phyloP scores from a whole-genome alignment of 1,140 invertebrate species.

The Trichonephila clavata region DNA sequence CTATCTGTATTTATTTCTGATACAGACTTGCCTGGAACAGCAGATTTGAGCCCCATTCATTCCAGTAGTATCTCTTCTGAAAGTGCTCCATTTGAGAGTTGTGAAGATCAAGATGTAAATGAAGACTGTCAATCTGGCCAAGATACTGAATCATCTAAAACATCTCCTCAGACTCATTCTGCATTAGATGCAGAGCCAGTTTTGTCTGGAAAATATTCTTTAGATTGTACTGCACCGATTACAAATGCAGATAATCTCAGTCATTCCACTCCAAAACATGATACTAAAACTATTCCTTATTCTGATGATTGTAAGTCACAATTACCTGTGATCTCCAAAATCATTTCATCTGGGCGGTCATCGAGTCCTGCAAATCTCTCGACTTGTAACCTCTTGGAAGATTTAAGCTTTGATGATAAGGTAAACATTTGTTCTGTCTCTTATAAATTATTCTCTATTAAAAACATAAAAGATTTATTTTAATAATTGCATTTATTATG shows the following conservation, averaged over 20 bases:
- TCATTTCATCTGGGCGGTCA: background rate
- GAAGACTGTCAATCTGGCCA: too few species aligned
- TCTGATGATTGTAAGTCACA: background rate
- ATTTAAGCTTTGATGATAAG: slow-evolving; percentile 36
- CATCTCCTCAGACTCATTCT: background rate
- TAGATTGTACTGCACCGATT: background rate
- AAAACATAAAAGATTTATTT: too few species aligned
- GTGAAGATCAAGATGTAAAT: too few species aligned
- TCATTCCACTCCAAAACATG: background rate
- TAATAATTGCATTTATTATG: too few species aligned
- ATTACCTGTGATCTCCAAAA: background rate
- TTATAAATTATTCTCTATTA: too few species aligned
- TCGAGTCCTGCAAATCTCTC: background rate
- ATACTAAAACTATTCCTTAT: background rate
- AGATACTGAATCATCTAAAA: too few species aligned
- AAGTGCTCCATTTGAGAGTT: too few species aligned
- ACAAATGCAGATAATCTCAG: background rate
- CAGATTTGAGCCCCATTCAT: too few species aligned
- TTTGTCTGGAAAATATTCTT: background rate
- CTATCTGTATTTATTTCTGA: background rate
- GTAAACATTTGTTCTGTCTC: background rate
- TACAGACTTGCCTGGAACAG: background rate
- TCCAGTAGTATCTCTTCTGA: too few species aligned
- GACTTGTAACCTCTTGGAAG: background rate
- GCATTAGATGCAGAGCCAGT: background rate